A percentile compares a stretch with the other conserved stretches of the same genome.
Evolutionary conservation across 2,113 vertebrate genomes (phyloP).

Genomic region (Bubo bubo): DNA sequence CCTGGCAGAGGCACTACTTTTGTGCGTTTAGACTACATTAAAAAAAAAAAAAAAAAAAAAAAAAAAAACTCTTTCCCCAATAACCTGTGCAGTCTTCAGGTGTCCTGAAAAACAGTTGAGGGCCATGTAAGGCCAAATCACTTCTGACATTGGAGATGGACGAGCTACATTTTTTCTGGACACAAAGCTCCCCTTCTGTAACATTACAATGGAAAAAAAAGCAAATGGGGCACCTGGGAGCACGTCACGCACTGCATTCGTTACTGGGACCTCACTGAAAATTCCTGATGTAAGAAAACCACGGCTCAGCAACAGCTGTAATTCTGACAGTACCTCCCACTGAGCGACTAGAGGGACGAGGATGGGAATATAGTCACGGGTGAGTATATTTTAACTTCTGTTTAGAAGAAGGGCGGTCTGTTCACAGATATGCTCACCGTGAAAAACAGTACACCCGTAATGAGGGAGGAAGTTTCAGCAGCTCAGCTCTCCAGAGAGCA

Average conservation of each 20-base stretch:
- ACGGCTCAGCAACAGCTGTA: not conserved
- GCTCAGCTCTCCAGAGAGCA: not conserved
- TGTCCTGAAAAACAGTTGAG: not conserved
- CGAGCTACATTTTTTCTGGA: not conserved
- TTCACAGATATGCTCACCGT: not conserved
- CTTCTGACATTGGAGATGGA: not conserved
- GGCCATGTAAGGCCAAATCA: not conserved
- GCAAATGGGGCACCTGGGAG: not conserved
- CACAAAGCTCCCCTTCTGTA: not conserved
- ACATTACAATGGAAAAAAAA: not conserved
- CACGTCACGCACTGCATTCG: fast-evolving
- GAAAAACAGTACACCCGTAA: not conserved
- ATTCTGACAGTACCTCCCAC: not conserved
- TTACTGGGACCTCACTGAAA: not conserved
- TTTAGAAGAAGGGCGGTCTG: not conserved
- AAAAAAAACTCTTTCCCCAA: not conserved
- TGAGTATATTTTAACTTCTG: not conserved
- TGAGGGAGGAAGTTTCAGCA: not conserved
- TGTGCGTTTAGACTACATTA: not conserved
- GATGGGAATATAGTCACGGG: fast-evolving
- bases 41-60: not conserved
- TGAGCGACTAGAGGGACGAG: fast-evolving
- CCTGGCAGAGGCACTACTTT: not conserved
- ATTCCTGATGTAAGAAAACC: not conserved
- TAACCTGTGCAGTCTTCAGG: not conserved